These are phyloP conservation scores for Bryconaethiops microstoma DNA, from an alignment of 2,797 vertebrate genomes.

Conservation along the genomic window DNA sequence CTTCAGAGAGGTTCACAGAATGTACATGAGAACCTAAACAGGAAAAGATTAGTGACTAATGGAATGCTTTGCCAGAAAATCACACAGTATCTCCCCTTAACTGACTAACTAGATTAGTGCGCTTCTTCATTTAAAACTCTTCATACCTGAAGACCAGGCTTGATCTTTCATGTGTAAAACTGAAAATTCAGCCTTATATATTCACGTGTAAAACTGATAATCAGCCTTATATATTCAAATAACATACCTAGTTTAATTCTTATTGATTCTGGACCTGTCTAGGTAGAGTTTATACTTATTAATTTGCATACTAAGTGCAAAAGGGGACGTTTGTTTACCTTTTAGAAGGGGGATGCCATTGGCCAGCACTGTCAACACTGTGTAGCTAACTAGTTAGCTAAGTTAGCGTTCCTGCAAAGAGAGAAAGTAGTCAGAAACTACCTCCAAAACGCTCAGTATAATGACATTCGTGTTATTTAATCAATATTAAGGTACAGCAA, in stretches of 20 bases:
- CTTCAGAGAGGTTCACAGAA: constrained; percentile 12
- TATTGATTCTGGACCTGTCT: too few species aligned
- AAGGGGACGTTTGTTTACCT: neutral
- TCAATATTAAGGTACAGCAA: neutral
- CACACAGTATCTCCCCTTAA: too few species aligned
- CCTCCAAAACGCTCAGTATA: too few species aligned
- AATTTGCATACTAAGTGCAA: neutral
- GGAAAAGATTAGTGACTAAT: neutral
- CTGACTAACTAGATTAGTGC: neutral
- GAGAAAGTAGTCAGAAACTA: neutral
- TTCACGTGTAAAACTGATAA: neutral
- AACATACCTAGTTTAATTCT: neutral
- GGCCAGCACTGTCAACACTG: neutral
- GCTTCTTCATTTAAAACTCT: neutral
- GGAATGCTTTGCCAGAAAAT: neutral
- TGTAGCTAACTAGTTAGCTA: neutral
- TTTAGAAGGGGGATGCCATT: neutral
- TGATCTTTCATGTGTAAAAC: neutral
- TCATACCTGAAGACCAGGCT: neutral
- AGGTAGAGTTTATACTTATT: neutral
- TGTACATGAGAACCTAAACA: constrained; percentile 34
- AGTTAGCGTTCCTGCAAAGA: neutral
- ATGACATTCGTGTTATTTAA: neutral
- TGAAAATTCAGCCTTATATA: neutral
- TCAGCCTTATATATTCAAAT: neutral